Evolutionary conservation across 2,797 vertebrate species (phyloP).

Genomic region (Danio albolineatus): DNA sequence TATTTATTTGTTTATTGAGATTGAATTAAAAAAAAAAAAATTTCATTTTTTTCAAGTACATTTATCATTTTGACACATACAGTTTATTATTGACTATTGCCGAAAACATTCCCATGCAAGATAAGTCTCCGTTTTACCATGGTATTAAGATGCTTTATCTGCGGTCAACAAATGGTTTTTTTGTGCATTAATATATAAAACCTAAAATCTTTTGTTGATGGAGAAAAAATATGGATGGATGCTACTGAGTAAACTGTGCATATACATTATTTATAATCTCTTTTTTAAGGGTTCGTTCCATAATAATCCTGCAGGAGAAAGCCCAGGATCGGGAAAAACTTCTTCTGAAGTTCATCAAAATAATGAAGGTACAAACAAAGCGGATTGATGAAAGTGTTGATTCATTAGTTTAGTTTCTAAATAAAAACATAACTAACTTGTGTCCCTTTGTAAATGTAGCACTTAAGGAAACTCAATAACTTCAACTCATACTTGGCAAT

Average conservation of each 20-base stretch:
- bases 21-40: too few relatives aligned
- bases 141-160: too few relatives aligned
- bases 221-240: neutral
- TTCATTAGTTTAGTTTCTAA: neutral
- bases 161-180: too few relatives aligned
- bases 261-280: neutral
- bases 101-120: too few relatives aligned
- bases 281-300: conserved; percentile 87
- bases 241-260: neutral
- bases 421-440: neutral
- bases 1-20: too few relatives aligned
- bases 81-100: too few relatives aligned
- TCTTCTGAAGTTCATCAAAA: conserved; percentile 92
- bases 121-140: too few relatives aligned
- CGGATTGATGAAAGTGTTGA: neutral
- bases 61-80: too few relatives aligned
- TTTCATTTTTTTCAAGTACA: too few relatives aligned
- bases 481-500: conserved; percentile 97
- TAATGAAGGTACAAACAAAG: conserved; percentile 88
- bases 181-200: neutral
- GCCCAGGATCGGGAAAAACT: conserved; percentile 91
- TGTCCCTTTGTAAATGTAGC: conserved; percentile 71
- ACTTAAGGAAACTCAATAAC: conserved; percentile 93
- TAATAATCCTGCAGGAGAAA: conserved; percentile 94
- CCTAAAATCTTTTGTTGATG: neutral